These are phyloP conservation scores for Doryteuthis pealeii DNA, from an alignment of 1,140 invertebrate species.

Conservation along the genomic window DNA sequence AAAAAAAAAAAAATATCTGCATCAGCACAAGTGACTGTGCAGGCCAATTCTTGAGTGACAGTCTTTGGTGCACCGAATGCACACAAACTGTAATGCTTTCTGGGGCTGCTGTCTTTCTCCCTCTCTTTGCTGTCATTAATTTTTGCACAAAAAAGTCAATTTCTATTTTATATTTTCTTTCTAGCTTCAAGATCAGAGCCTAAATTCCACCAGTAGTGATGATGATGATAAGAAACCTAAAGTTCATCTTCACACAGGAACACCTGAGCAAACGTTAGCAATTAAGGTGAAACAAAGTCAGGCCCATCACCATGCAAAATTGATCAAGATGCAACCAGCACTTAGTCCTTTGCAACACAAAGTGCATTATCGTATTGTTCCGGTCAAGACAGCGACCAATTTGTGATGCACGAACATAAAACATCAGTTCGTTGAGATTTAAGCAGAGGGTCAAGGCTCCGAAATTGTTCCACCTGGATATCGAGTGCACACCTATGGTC, in stretches of 20 bases:
- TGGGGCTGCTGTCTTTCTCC: too few species aligned
- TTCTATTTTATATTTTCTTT: not conserved
- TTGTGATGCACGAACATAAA: slow-evolving; percentile 69
- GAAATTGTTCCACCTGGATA: slow-evolving; percentile 37
- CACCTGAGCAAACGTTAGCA: not conserved
- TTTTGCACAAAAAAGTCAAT: too few species aligned
- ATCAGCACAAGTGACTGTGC: too few species aligned
- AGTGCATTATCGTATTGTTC: slow-evolving; percentile 69
- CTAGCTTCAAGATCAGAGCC: not conserved
- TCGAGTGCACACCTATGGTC: slow-evolving; percentile 38
- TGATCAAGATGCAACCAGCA: slow-evolving; percentile 49
- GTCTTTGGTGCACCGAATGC: too few species aligned
- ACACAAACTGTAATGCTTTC: too few species aligned
- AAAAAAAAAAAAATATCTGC: too few species aligned
- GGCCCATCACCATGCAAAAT: slow-evolving; percentile 37
- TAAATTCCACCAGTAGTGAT: not conserved
- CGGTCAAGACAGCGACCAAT: slow-evolving; percentile 68
- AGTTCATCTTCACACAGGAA: not conserved
- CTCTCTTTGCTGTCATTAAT: too few species aligned
- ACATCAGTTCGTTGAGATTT: slow-evolving; percentile 59
- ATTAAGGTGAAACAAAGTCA: slow-evolving; percentile 36
- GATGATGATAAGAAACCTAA: not conserved
- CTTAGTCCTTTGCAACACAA: slow-evolving; percentile 60
- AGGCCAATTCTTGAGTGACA: too few species aligned
- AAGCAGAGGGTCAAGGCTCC: slow-evolving; percentile 35